Evolutionary conservation across 2,888 invertebrate genomes (phyloP), one percentile per base, ranked within the genome.

Genomic region (Creontiades dilutus): DNA sequence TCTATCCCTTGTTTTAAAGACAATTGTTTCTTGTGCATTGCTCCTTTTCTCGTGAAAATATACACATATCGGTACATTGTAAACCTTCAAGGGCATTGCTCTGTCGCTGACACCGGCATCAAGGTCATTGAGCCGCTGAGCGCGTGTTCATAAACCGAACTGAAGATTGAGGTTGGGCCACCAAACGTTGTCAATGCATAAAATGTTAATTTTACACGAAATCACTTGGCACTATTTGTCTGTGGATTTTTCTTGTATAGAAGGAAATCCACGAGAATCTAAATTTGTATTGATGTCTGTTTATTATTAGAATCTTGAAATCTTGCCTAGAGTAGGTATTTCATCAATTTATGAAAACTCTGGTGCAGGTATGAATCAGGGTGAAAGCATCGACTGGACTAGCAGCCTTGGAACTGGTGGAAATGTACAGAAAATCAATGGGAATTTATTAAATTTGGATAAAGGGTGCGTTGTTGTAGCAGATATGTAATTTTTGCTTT

Each of bases 311-410:
- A 14, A 14, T 52, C 52, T 16, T 5, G 52, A 37, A 37, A 37
- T 37, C n/a, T n/a, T 37, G 7, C 37, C 37, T 37, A 37, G 61
- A 61, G 3, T 61, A 7, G 7, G 14, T 28, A 4, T 37, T 76
- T 48, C 47, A 19, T 68, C 68, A 68, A 23, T 68, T 11, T 23
- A 19, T 68, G 68, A 3, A 19, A 16, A 46, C 11, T 80, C 0
- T 46, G 16, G 37, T 11, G 37, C 85, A 85, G 85, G 61, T 55
- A 85, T 85, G 85, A 61, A 85, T 85, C 85, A 55, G 46, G 85
- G 61, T 16, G 85, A 85, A 14, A 47, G 55, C 19, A 2, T 57
- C 19, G 37, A 57, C n/a, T 61, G 85, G 85, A 82, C 12, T 82
- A 48, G 82, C 27, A 28, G 61, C 82, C n/a, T 82, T 28, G 82